phyloP scores from a whole-genome alignment of 1,140 invertebrate species.

The Uloborus diversus region DNA sequence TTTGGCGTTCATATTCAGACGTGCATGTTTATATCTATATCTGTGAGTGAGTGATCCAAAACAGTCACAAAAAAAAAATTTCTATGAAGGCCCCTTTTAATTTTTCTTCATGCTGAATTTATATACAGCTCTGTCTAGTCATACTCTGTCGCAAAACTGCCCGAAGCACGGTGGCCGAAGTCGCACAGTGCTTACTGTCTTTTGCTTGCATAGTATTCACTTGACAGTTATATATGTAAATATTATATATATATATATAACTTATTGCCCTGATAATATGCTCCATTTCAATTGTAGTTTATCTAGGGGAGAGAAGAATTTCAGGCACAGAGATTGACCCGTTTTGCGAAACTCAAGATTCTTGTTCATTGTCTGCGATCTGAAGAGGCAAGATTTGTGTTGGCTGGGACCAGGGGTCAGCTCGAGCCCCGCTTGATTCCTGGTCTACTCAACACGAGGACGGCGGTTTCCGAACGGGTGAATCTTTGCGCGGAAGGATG shows the following conservation, averaged over 20 bases:
- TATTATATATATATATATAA: too few relatives aligned
- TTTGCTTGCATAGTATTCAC: conserved; percentile 56
- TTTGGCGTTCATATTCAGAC: conserved; percentile 55
- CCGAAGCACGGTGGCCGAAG: conserved; percentile 47
- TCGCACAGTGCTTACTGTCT: conserved; percentile 53
- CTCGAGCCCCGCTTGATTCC: conserved; percentile 42
- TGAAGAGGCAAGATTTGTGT: conserved; percentile 4
- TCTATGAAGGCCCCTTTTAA: conserved; percentile 5
- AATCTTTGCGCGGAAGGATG: conserved; percentile 26
- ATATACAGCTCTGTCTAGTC: conserved; percentile 56
- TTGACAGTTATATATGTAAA: conserved; percentile 54
- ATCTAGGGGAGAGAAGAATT: conserved; percentile 9
- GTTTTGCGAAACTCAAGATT: background rate
- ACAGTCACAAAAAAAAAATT: background rate
- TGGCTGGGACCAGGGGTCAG: conserved; percentile 31
- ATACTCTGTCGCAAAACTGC: conserved; percentile 49
- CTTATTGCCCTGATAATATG: conserved; percentile 48
- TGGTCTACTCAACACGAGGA: conserved; percentile 34
- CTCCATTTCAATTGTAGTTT: conserved; percentile 45
- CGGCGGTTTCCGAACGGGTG: conserved; percentile 11
- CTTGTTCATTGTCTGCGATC: too few relatives aligned
- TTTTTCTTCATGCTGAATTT: conserved; percentile 35
- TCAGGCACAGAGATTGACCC: conserved; percentile 26
- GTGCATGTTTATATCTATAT: conserved; percentile 57
- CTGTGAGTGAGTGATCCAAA: conserved; percentile 55